phyloP scores from a whole-genome alignment of 2,797 vertebrate genomes.

The Sylvilagus floridanus region DNA sequence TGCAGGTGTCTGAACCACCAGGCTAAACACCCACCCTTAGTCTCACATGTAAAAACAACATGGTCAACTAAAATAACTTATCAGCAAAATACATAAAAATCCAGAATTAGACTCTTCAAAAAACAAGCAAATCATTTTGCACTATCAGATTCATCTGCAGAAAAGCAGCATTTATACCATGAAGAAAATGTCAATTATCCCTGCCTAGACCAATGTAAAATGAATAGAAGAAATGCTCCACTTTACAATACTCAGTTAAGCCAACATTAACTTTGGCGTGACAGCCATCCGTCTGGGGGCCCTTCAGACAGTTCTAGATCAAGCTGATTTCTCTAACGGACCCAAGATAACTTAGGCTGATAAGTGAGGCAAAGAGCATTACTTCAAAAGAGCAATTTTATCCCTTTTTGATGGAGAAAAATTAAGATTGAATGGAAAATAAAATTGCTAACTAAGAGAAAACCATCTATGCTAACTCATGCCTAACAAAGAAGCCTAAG shows the following conservation, averaged over 20 bases:
- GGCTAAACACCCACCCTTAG: too few relatives aligned
- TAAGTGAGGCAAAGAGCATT: not conserved
- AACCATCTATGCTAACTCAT: not conserved
- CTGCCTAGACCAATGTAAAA: not conserved
- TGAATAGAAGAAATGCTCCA: not conserved
- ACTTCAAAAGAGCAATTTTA: not conserved
- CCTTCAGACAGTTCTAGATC: not conserved
- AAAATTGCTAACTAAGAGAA: conserved; percentile 13
- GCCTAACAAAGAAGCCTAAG: not conserved
- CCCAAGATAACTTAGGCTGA: not conserved
- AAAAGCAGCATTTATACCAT: conserved; percentile 28
- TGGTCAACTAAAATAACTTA: conserved; percentile 36
- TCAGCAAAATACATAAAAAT: conserved; percentile 38
- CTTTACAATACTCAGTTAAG: not conserved
- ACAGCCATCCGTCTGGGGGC: not conserved
- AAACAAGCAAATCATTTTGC: not conserved
- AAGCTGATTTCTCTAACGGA: not conserved
- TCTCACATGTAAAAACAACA: not conserved
- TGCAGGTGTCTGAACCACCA: too few relatives aligned
- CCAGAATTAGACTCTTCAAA: conserved; percentile 38
- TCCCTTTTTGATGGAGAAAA: not conserved
- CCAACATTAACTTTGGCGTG: not conserved
- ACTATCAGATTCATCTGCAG: not conserved
- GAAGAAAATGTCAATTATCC: not conserved
- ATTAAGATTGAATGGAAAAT: not conserved